Evolutionary conservation across 2,888 invertebrate species (phyloP).

Genomic region (Ormyrus nitidulus): DNA sequence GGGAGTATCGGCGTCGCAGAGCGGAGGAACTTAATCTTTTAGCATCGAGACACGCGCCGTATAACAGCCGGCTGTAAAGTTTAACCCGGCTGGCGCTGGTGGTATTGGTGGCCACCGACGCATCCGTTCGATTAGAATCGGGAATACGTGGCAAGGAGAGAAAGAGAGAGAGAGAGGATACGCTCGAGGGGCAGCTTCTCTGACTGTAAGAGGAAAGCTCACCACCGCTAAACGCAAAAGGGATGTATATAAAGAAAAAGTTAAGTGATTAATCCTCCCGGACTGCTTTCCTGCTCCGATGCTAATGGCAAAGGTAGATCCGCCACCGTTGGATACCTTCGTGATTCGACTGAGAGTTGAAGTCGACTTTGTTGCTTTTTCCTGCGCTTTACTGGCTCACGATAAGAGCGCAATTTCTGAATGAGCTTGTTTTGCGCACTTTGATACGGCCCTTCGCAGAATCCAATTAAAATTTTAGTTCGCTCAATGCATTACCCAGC

Average conservation of each 20-base stretch:
- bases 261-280: constrained; percentile 24
- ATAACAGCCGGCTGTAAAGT: constrained; percentile 16
- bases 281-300: constrained; percentile 7
- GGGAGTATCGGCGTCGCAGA: no score
- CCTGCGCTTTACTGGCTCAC: no score
- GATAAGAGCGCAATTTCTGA: no score
- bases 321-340: no score
- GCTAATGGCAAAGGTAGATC: no score
- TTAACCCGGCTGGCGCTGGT: neutral
- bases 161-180: neutral
- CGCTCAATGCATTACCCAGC: no score
- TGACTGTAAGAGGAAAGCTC: neutral
- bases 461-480: no score
- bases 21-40: constrained; percentile 32
- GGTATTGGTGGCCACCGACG: neutral
- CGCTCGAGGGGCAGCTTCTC: neutral
- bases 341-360: no score
- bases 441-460: no score
- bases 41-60: constrained; percentile 13
- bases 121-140: constrained; percentile 19
- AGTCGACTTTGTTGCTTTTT: no score
- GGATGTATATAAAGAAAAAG: constrained; percentile 6
- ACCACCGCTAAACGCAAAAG: neutral
- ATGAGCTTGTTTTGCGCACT: no score
- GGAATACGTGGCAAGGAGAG: neutral